Evolutionary conservation across 1,140 invertebrate species (phyloP).

Genomic region (Pectinophora gossypiella): DNA sequence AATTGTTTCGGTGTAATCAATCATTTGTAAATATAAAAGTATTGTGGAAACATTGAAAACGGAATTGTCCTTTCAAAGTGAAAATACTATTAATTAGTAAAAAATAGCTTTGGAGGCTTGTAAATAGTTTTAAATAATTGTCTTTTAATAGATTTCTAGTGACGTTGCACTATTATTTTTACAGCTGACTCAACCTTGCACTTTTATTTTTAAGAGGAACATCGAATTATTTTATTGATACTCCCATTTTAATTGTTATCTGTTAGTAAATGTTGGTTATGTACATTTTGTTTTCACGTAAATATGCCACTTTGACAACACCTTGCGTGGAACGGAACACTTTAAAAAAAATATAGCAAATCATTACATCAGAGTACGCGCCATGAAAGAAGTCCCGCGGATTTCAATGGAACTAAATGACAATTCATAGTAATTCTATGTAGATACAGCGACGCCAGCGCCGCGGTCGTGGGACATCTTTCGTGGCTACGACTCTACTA

Average conservation of each 20-base stretch:
- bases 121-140: constrained; percentile 42
- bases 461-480: no score
- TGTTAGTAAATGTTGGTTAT: not conserved
- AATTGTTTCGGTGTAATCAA: constrained; percentile 28
- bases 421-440: no score
- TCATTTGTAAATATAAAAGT: constrained; percentile 12
- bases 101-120: constrained; percentile 43
- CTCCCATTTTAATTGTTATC: not conserved
- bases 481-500: no score
- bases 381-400: no score
- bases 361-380: no score
- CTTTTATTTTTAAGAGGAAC: not conserved
- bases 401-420: no score
- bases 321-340: no score
- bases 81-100: not conserved
- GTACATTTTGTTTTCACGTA: no score
- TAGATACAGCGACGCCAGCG: no score
- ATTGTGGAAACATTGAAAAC: constrained; percentile 53
- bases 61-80: constrained; percentile 52
- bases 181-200: not conserved
- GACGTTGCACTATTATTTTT: not conserved
- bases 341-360: no score
- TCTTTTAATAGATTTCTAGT: not conserved
- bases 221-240: not conserved
- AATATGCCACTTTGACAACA: no score